A percentile compares a stretch with the other conserved stretches of the same genome.
Evolutionary conservation across 1,140 invertebrate species (phyloP).

Genomic region (Pogonognathellus flavescens): DNA sequence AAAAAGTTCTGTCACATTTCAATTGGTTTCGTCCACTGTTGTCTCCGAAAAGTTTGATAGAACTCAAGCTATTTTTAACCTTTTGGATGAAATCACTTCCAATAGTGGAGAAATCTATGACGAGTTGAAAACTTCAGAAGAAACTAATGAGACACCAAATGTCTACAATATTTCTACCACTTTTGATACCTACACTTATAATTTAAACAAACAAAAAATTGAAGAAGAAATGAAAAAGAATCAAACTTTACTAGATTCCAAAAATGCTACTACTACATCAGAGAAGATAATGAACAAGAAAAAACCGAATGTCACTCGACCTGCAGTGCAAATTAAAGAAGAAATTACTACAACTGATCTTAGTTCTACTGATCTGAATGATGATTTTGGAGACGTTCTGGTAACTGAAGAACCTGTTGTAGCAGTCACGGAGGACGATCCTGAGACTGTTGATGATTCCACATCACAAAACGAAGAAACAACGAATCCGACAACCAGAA

Average conservation of each 20-base stretch:
- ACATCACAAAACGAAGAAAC: neutral
- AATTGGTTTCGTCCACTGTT: neutral
- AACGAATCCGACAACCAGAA: neutral
- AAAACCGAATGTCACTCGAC: neutral
- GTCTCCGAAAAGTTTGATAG: conserved; percentile 61
- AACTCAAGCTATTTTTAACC: conserved; percentile 69
- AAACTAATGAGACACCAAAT: conserved; percentile 44
- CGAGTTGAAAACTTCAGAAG: conserved; percentile 56
- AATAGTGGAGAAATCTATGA: conserved; percentile 58
- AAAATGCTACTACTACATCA: neutral
- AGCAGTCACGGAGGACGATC: neutral
- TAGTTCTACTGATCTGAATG: conserved; percentile 69
- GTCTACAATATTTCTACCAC: conserved; percentile 60
- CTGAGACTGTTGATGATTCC: neutral
- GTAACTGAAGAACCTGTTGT: neutral
- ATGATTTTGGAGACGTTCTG: neutral
- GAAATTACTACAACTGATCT: conserved; percentile 23
- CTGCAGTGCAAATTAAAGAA: neutral
- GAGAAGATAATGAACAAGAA: conserved; percentile 10
- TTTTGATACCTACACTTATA: conserved; percentile 45
- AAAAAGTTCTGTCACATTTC: neutral
- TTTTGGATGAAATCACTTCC: conserved; percentile 71
- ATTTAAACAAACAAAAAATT: conserved; percentile 13
- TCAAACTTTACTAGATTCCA: neutral
- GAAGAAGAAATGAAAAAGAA: neutral